These are phyloP conservation scores for Ophion ventricosus DNA, from an alignment of 2,888 invertebrate genomes.

Conservation along the genomic window DNA sequence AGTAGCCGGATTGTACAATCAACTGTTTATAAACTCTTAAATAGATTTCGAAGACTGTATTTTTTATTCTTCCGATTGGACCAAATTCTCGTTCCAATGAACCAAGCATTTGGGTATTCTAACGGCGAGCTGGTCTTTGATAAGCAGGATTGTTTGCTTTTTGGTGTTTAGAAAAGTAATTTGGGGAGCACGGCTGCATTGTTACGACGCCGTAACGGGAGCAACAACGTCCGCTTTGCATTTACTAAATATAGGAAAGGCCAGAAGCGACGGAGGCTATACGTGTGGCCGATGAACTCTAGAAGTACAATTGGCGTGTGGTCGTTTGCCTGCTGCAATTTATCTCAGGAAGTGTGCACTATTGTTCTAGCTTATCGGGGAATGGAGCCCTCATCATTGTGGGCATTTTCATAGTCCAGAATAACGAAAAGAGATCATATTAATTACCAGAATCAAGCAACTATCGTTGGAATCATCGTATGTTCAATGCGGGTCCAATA, in stretches of 20 bases:
- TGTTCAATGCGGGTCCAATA: too few species aligned
- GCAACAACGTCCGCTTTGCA: conserved; percentile 69
- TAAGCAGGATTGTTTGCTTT: conserved; percentile 50
- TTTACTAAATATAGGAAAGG: conserved; percentile 70
- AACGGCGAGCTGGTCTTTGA: too few species aligned
- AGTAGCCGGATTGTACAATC: background rate
- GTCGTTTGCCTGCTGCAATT: conserved; percentile 60
- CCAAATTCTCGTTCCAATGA: too few species aligned
- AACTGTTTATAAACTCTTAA: too few species aligned
- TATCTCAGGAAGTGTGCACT: conserved; percentile 13
- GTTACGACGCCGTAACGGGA: conserved; percentile 54
- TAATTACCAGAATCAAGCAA: too few species aligned
- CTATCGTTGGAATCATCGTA: too few species aligned
- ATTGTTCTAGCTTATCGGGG: background rate
- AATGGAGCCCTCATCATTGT: too few species aligned
- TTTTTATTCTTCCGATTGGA: too few species aligned
- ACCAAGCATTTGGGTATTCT: too few species aligned
- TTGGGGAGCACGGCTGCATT: conserved; percentile 26
- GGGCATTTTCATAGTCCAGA: too few species aligned
- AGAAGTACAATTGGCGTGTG: conserved; percentile 54
- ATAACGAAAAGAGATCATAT: background rate
- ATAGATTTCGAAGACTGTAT: too few species aligned
- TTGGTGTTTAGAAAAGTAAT: conserved; percentile 66
- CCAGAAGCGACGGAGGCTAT: conserved; percentile 16
- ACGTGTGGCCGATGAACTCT: conserved; percentile 64